Evolutionary conservation across 2,113 vertebrate species (phyloP).

Genomic region (Triplophysa rosa): DNA sequence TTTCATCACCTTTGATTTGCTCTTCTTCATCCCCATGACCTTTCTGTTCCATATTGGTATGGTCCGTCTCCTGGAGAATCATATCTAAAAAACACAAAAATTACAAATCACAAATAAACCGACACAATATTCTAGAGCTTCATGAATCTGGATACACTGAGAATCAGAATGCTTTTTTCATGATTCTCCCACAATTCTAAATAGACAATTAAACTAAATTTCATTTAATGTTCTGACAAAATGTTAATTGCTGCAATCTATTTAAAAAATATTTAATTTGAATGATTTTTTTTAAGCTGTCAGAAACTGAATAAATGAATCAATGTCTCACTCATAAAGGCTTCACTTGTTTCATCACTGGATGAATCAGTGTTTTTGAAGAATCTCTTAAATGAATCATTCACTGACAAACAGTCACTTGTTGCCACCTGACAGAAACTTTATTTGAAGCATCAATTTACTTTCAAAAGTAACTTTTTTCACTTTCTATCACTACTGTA

Average conservation of each 20-base stretch:
- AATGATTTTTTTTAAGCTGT: background rate
- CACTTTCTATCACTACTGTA: background rate
- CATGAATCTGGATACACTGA: background rate
- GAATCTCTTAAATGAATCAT: background rate
- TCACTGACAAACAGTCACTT: background rate
- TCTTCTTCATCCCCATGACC: background rate
- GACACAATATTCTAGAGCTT: background rate
- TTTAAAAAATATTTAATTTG: too few relatives aligned
- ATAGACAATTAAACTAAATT: background rate
- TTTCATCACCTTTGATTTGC: too few relatives aligned
- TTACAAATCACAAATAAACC: background rate
- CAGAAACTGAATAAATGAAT: too few relatives aligned
- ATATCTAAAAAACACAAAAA: background rate
- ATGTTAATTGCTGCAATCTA: too few relatives aligned
- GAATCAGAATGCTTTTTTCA: background rate
- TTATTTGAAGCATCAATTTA: too few relatives aligned
- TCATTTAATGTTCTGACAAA: background rate
- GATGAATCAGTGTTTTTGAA: conserved; percentile 7
- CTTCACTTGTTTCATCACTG: too few relatives aligned
- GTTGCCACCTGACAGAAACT: background rate
- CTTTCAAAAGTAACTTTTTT: background rate
- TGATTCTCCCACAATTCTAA: background rate
- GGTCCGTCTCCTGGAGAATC: background rate
- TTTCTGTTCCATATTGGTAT: background rate
- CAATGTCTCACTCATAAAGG: too few relatives aligned